Base-by-base conservation (phyloP, 1,140 invertebrate species). In the Harlomillsia oculata region DNA sequence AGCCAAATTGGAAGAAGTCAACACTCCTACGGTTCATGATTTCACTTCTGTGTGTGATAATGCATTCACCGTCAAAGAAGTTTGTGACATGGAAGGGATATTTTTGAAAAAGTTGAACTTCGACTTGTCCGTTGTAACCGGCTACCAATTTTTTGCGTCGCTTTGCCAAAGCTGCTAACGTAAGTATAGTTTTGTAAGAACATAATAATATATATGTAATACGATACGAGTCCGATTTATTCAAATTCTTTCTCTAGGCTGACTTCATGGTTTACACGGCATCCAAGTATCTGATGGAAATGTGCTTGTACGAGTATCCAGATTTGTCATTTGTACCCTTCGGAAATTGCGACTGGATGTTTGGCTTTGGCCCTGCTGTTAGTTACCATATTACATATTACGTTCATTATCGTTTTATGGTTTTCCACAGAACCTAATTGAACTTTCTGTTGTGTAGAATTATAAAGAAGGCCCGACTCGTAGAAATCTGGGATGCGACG, bases 1-100 rank as follows among this genome's bases (percentile, higher is more conserved):
- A 11, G 82, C 84, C 63, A 98, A 97, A 71, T 97, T 93, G 68
- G 94, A 97, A 74, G 95, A 98, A 75, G 87, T 95, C 68, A 90
- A 86, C 66, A 78, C 85, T 5, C 91, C 93, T 3, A 85, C 89
- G 51, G 78, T 96, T 26, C 74, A 73, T 2, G 93, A 97, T 71
- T 97, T 94, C 75, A 83, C 91, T 6, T 94, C 86, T 67, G 88
- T 97, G 37, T 89, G 90, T 16, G 92, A 94, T 71, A 82, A 91
- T 70, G 82, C 89, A 0, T 97, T 90, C 68, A 80, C 78, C 1
- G 85, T 82, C 64, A 67, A 73, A 8, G 84, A 96, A 65, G 83
- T 97, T 30, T 72, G 86, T 16, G 73, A 78, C 43, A 96, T 94
- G 83, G 94, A 97, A 74, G 74, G 78, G 56, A 72, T 82, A 20